phyloP scores from a whole-genome alignment of 1,140 invertebrate genomes.

The Zaprionus inermis region DNA sequence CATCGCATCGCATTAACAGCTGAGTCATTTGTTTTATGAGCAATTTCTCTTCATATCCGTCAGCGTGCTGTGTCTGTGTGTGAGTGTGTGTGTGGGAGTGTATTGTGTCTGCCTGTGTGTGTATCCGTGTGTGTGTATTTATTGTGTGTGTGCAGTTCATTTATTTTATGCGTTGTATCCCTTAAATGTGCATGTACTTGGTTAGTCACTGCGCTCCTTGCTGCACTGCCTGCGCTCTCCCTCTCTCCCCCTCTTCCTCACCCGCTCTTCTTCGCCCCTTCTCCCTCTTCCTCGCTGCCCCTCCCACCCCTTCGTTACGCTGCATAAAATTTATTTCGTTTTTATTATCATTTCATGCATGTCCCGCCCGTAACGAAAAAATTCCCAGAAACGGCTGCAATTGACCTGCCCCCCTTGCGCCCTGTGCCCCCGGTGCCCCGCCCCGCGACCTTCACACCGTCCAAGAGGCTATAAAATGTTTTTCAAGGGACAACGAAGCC shows the following conservation, averaged over 20 bases:
- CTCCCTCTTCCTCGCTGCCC: neutral
- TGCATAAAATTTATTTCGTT: conserved; percentile 80
- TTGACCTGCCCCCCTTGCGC: conserved; percentile 56
- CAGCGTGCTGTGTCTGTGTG: conserved; percentile 8
- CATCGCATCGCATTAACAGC: conserved; percentile 23
- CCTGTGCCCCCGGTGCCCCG: neutral
- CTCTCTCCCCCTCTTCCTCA: conserved; percentile 12
- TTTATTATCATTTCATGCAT: conserved; percentile 80
- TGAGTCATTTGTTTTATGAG: conserved; percentile 62
- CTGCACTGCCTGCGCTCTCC: conserved; percentile 33
- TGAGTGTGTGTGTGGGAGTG: conserved; percentile 43
- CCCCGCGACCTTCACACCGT: neutral
- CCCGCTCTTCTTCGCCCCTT: neutral
- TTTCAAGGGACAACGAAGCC: conserved; percentile 48
- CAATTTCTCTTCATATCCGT: conserved; percentile 50
- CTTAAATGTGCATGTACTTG: conserved; percentile 74
- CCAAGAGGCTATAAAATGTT: conserved; percentile 62
- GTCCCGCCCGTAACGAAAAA: conserved; percentile 50
- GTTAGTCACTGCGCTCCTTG: conserved; percentile 58
- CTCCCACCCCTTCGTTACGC: conserved; percentile 52
- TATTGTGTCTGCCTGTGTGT: neutral
- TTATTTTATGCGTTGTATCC: conserved; percentile 69
- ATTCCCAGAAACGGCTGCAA: conserved; percentile 75
- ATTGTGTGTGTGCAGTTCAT: conserved; percentile 58
- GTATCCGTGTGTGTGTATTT: conserved; percentile 6